These are phyloP conservation scores for Euura lappo DNA, from an alignment of 1,140 invertebrate genomes.

Conservation along the genomic window DNA sequence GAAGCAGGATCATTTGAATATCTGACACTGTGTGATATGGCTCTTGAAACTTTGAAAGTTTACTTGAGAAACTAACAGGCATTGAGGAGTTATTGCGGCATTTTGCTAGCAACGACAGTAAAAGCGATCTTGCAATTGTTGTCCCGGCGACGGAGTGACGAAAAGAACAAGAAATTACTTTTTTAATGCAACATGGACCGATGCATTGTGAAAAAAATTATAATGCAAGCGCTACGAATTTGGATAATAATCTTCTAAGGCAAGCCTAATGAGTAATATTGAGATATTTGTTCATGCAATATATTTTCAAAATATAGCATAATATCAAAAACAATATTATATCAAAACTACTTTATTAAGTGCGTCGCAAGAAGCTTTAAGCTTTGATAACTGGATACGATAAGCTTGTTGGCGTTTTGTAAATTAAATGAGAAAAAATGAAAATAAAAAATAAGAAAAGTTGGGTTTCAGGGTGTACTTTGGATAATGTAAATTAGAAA, in stretches of 20 bases:
- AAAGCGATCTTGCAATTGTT: too few relatives aligned
- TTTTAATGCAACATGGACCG: not conserved
- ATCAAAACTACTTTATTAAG: slow-evolving; percentile 21
- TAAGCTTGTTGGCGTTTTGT: slow-evolving; percentile 34
- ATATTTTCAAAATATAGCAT: slow-evolving; percentile 25
- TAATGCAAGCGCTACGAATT: not conserved
- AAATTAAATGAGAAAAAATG: slow-evolving; percentile 29
- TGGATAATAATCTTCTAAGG: not conserved
- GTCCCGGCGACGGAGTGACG: too few relatives aligned
- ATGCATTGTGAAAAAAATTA: not conserved
- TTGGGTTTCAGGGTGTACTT: not conserved
- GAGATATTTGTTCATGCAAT: slow-evolving; percentile 32
- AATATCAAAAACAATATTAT: slow-evolving; percentile 18
- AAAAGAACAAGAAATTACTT: too few relatives aligned
- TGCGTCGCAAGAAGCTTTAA: slow-evolving; percentile 29
- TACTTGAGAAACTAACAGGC: too few relatives aligned
- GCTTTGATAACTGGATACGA: slow-evolving; percentile 10
- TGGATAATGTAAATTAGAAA: slow-evolving; percentile 4
- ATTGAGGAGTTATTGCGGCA: too few relatives aligned
- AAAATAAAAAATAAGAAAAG: slow-evolving; percentile 13
- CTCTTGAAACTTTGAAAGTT: too few relatives aligned
- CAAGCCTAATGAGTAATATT: slow-evolving; percentile 25
- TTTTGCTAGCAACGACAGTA: too few relatives aligned
- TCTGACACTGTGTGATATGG: too few relatives aligned
- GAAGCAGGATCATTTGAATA: too few relatives aligned